Conservation (phyloP, 2,888 invertebrate genomes). For the Polymixis lichenea region DNA sequence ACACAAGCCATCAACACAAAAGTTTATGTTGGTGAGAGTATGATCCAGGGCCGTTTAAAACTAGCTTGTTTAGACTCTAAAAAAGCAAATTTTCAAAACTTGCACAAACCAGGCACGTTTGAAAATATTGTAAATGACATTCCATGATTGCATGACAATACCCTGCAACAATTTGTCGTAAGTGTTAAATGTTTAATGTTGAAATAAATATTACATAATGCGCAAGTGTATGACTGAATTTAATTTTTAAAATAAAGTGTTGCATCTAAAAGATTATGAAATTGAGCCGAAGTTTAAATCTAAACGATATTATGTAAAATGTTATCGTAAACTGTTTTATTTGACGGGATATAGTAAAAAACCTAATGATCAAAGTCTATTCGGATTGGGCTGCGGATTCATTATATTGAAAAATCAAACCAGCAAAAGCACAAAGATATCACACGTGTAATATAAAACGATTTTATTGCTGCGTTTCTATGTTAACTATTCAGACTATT, state of each 20-base stretch:
- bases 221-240: constrained; percentile 50
- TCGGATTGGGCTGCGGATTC: background rate
- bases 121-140: constrained; percentile 57
- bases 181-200: constrained; percentile 56
- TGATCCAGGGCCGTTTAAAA: constrained; percentile 23
- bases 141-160: constrained; percentile 78
- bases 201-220: constrained; percentile 42
- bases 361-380: constrained; percentile 17
- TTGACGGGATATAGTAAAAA: constrained; percentile 39
- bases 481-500: constrained; percentile 44
- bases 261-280: constrained; percentile 58
- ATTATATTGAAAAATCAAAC: background rate
- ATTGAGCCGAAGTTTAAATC: constrained; percentile 68
- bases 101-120: constrained; percentile 57
- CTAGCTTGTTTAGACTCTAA: constrained; percentile 35
- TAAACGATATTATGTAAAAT: constrained; percentile 61
- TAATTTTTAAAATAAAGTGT: constrained; percentile 43
- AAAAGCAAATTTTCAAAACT: constrained; percentile 54
- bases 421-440: background rate
- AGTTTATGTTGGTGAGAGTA: constrained; percentile 28
- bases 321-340: constrained; percentile 34
- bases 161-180: constrained; percentile 74
- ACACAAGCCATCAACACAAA: constrained; percentile 47
- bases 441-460: constrained; percentile 29
- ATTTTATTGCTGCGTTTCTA: constrained; percentile 7